Percentiles rank a stretch among this genome's conserved stretches.
phyloP scores from a whole-genome alignment of 1,140 invertebrate genomes.

The Plectrocnemia conspersa region DNA sequence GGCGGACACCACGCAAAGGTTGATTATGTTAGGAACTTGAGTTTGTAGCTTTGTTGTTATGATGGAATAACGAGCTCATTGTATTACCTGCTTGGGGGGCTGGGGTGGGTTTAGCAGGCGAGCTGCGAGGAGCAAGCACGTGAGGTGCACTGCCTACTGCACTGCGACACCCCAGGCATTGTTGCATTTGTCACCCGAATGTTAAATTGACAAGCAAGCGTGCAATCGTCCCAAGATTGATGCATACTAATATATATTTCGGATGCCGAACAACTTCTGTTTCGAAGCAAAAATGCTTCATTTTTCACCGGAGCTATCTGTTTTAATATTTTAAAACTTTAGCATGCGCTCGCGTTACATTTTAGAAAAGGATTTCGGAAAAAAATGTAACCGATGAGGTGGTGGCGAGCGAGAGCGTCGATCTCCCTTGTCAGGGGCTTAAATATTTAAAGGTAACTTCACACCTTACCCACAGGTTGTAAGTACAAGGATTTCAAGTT shows the following conservation, averaged over 20 bases:
- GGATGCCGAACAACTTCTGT: too few species aligned
- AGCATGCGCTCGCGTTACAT: neutral
- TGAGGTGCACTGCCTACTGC: slow-evolving; percentile 18
- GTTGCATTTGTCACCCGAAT: slow-evolving; percentile 16
- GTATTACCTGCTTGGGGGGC: neutral
- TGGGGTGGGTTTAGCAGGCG: neutral
- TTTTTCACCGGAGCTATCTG: too few species aligned
- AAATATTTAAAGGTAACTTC: slow-evolving; percentile 32
- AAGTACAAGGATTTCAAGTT: slow-evolving; percentile 24
- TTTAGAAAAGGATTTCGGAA: slow-evolving; percentile 1
- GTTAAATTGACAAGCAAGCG: neutral
- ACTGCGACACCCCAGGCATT: slow-evolving; percentile 12
- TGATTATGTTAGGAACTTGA: neutral
- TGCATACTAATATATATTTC: too few species aligned
- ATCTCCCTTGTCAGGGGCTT: slow-evolving; percentile 26
- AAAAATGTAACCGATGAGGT: slow-evolving; percentile 13
- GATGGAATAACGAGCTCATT: slow-evolving; percentile 1
- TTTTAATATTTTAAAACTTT: slow-evolving; percentile 7
- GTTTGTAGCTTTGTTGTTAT: slow-evolving; percentile 2
- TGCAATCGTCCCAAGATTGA: too few species aligned
- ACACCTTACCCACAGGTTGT: slow-evolving; percentile 25
- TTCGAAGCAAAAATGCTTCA: too few species aligned
- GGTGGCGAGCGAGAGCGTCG: slow-evolving; percentile 15
- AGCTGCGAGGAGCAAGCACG: slow-evolving; percentile 6
- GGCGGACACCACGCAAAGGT: neutral